phyloP scores from a whole-genome alignment of 64 coral and sea anemone genomes.

The Pocillopora verrucosa region DNA sequence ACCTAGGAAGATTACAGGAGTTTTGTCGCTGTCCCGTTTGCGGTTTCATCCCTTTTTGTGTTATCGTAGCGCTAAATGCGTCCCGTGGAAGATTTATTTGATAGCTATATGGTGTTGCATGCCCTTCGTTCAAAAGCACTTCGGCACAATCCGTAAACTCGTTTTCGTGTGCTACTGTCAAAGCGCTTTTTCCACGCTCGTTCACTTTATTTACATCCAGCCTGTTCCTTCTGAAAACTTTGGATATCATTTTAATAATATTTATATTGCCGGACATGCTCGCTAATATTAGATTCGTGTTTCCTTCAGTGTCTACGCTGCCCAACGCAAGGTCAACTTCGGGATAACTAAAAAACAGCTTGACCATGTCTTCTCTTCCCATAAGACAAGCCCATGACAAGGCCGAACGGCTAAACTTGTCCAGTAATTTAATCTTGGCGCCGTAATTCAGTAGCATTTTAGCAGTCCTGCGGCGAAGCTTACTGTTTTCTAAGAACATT shows the following conservation, averaged over 20 bases:
- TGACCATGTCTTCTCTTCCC: slow-evolving; percentile 73
- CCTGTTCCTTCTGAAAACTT: slow-evolving; percentile 61
- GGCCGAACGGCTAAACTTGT: slow-evolving; percentile 59
- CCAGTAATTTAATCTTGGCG: slow-evolving; percentile 62
- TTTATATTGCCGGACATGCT: slow-evolving; percentile 86
- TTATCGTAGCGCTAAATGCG: slow-evolving; percentile 9
- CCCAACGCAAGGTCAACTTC: slow-evolving; percentile 72
- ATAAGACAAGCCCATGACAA: slow-evolving; percentile 82
- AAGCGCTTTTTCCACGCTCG: slow-evolving; percentile 53
- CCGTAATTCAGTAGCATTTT: slow-evolving; percentile 85
- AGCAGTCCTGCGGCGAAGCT: slow-evolving; percentile 56
- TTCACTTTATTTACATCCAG: slow-evolving; percentile 71
- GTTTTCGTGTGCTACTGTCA: slow-evolving; percentile 40
- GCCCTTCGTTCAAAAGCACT: slow-evolving; percentile 50
- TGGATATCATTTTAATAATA: slow-evolving; percentile 53
- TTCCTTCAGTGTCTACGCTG: slow-evolving; percentile 62
- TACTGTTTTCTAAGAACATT: slow-evolving; percentile 72
- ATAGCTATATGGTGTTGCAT: slow-evolving; percentile 8
- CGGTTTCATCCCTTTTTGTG: slow-evolving; percentile 3
- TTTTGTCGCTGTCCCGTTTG: slow-evolving; percentile 15
- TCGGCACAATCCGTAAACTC: slow-evolving; percentile 40
- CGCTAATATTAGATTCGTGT: slow-evolving; percentile 79
- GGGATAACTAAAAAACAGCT: slow-evolving; percentile 67
- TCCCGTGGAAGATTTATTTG: slow-evolving; percentile 3
- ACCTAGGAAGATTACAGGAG: slow-evolving; percentile 46